Evolutionary conservation across 2,797 vertebrate species (phyloP).

Genomic region (Balearica regulorum): DNA sequence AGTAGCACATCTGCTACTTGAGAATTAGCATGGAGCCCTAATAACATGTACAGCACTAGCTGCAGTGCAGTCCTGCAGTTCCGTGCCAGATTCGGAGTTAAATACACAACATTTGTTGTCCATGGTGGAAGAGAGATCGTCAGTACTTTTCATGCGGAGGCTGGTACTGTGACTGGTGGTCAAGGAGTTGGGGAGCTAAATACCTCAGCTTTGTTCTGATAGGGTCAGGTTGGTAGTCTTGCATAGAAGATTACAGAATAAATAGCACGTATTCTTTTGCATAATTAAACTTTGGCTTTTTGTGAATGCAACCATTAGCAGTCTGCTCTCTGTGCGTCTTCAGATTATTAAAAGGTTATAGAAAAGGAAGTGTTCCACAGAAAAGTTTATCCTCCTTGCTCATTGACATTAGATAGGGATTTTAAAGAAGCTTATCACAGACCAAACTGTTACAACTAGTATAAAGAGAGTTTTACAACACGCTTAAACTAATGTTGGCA

Average conservation of each 20-base stretch:
- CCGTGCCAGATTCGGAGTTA: neutral
- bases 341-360: neutral
- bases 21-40: neutral
- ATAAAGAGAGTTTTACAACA: neutral
- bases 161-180: neutral
- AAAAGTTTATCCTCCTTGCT: neutral
- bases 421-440: neutral
- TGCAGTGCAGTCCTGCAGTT: neutral
- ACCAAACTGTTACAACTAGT: neutral
- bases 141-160: neutral
- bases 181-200: neutral
- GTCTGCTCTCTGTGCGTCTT: neutral
- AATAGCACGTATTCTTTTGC: neutral
- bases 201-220: neutral
- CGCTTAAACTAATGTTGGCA: neutral
- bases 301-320: neutral
- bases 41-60: neutral
- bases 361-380: neutral
- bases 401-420: neutral
- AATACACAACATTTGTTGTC: rapidly evolving
- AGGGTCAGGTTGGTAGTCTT: neutral
- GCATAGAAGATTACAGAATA: neutral
- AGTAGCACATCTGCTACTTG: neutral
- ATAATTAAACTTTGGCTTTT: neutral
- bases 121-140: rapidly evolving